Conservation (phyloP, 35 echinoderm and acorn worm species). For the Apostichopus californicus region DNA sequence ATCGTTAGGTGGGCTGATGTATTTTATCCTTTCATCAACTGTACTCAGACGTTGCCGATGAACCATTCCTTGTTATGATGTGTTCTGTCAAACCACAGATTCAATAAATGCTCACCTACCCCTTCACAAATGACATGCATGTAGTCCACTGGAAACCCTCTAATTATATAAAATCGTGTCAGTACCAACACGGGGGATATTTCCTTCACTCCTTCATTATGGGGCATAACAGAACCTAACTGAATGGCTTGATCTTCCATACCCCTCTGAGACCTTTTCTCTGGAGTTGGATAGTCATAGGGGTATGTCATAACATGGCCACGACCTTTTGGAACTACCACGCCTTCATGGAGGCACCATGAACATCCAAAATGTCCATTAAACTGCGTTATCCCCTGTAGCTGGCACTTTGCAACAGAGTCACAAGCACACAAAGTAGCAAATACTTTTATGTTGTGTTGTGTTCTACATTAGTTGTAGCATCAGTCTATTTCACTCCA, state of each 20-base stretch:
- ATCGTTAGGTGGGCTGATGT: neutral
- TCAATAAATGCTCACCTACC: neutral
- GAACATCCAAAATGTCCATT: slow-evolving; percentile 46
- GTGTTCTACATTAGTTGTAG: neutral
- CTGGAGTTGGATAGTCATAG: neutral
- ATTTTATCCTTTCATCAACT: slow-evolving; percentile 8
- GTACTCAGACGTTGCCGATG: neutral
- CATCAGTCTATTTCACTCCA: slow-evolving; percentile 19
- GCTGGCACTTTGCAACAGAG: slow-evolving; percentile 34
- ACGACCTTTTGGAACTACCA: slow-evolving; percentile 6
- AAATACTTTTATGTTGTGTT: neutral
- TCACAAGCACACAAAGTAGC: slow-evolving; percentile 8
- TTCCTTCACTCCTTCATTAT: neutral
- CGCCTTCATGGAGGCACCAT: slow-evolving; percentile 43
- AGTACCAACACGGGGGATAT: neutral
- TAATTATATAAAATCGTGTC: neutral
- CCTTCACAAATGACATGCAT: slow-evolving; percentile 1
- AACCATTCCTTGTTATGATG: neutral
- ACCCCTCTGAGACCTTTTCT: neutral
- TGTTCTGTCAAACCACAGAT: slow-evolving; percentile 22
- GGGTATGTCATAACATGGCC: slow-evolving; percentile 30
- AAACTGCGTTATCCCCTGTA: slow-evolving; percentile 25
- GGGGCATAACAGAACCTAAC: neutral
- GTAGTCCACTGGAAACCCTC: slow-evolving; percentile 28
- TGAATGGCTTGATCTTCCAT: slow-evolving; percentile 9